Evolutionary conservation across 2,797 vertebrate genomes (phyloP).

Genomic region (Sebastes trivittatus): DNA sequence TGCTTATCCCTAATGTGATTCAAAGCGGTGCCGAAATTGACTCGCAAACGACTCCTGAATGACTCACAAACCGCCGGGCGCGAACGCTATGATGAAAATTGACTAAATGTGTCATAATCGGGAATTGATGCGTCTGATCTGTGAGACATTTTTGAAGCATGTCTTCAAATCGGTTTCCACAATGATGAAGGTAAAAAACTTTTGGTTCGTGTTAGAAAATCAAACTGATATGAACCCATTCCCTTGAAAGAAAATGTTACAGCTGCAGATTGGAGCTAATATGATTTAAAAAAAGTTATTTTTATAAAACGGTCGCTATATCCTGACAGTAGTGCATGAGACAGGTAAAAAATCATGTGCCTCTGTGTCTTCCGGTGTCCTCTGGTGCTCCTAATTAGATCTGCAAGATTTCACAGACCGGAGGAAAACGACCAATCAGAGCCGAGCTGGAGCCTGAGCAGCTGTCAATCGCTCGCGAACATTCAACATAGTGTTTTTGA

Average conservation of each 20-base stretch:
- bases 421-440: no score
- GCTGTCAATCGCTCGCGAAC: no score
- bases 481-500: no score
- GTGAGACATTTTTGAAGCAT: slow-evolving; percentile 1
- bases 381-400: no score
- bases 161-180: not conserved
- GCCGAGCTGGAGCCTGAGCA: no score
- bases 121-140: slow-evolving; percentile 21
- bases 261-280: no score
- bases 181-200: not conserved
- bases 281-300: no score
- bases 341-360: no score
- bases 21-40: slow-evolving; percentile 65
- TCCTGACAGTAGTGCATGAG: no score
- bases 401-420: no score
- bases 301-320: no score
- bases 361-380: no score
- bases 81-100: slow-evolving; percentile 16
- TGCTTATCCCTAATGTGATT: slow-evolving; percentile 71
- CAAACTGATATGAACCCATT: not conserved
- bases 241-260: not conserved
- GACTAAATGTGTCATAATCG: slow-evolving; percentile 43
- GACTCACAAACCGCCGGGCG: slow-evolving; percentile 46
- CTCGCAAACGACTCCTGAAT: slow-evolving; percentile 45
- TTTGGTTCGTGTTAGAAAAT: not conserved